Evolutionary conservation across 2,113 vertebrate species (phyloP).

Genomic region (Macheiramphus alcinus): DNA sequence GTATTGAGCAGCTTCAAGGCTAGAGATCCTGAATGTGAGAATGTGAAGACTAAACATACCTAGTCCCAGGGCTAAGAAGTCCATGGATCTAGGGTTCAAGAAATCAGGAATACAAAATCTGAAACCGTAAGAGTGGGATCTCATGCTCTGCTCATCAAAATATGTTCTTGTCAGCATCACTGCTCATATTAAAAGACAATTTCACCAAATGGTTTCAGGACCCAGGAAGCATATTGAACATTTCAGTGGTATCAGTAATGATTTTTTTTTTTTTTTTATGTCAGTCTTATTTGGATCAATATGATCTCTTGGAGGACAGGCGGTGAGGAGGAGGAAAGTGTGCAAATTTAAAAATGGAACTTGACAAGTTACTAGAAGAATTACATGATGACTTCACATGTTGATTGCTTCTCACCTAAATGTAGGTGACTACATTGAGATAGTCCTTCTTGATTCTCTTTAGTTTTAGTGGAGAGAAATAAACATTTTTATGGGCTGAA

Average conservation of each 20-base stretch:
- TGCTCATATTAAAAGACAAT: not conserved
- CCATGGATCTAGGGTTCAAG: not conserved
- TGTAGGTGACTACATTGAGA: not conserved
- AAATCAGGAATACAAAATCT: not conserved
- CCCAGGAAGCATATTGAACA: not conserved
- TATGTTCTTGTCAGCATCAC: not conserved
- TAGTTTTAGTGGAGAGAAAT: not conserved
- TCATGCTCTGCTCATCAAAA: not conserved
- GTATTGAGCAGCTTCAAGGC: not conserved
- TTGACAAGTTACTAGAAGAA: not conserved
- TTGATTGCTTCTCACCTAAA: not conserved
- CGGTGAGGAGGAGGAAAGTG: not conserved
- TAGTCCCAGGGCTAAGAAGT: not conserved
- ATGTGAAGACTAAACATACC: not conserved
- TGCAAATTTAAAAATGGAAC: not conserved
- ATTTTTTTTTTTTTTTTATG: not conserved
- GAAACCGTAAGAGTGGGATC: not conserved
- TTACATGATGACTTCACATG: not conserved
- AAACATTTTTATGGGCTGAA: not conserved
- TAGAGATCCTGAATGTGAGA: not conserved
- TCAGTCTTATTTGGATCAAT: not conserved
- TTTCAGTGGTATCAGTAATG: not conserved
- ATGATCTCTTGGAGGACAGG: not conserved
- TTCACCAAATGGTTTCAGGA: not conserved
- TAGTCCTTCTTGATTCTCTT: not conserved